phyloP scores from a whole-genome alignment of 2,113 vertebrate species.

The Syngnathus typhle region DNA sequence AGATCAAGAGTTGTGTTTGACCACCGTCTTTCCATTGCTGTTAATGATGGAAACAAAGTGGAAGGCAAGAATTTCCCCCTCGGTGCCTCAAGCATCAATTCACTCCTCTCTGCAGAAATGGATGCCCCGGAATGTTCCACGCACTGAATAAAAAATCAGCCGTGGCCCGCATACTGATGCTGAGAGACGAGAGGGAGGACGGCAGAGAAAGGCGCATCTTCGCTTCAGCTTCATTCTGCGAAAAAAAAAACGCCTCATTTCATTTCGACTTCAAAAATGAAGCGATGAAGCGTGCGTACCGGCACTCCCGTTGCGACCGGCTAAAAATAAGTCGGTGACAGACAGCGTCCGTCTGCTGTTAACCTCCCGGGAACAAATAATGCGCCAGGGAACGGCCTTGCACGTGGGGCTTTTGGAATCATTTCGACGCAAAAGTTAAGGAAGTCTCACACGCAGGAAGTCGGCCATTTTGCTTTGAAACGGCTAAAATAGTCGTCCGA shows the following conservation, averaged over 20 bases:
- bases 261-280: background rate
- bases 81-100: background rate
- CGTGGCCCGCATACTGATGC: slow-evolving; percentile 58
- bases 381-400: background rate
- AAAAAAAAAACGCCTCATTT: slow-evolving; percentile 1
- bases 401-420: background rate
- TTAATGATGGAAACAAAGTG: background rate
- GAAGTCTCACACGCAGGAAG: background rate
- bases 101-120: slow-evolving; percentile 40
- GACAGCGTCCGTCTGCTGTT: background rate
- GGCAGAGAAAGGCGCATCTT: background rate
- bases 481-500: background rate
- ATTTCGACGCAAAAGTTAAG: background rate
- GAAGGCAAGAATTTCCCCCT: slow-evolving; percentile 16
- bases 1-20: no score
- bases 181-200: background rate
- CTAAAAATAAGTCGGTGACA: slow-evolving; percentile 1
- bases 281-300: no score
- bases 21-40: background rate
- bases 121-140: slow-evolving; percentile 38
- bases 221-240: background rate
- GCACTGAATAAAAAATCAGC: slow-evolving; percentile 62
- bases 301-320: background rate
- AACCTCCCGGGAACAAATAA: background rate
- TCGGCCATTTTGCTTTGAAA: background rate